A percentile compares a stretch with the other conserved stretches of the same genome.
Evolutionary conservation across 2,888 invertebrate species (phyloP).

Genomic region (Apotomis capreana): DNA sequence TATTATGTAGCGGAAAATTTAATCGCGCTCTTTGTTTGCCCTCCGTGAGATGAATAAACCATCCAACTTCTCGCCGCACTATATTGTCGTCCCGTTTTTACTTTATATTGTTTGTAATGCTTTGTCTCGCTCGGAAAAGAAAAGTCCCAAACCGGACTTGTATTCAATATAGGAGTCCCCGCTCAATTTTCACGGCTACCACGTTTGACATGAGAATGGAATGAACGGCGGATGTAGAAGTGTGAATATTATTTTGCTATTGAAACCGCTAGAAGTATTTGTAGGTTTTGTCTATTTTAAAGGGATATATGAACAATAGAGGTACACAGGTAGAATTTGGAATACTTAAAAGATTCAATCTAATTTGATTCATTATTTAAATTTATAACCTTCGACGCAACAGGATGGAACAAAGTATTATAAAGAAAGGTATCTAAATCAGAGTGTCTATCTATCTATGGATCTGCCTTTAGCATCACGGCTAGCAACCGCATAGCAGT

Average conservation of each 20-base stretch:
- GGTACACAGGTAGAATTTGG: too few species aligned
- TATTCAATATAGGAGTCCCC: slow-evolving; percentile 60
- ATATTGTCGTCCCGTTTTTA: slow-evolving; percentile 52
- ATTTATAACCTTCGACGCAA: too few species aligned
- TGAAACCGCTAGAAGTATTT: not conserved
- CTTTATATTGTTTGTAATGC: slow-evolving; percentile 48
- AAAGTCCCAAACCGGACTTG: slow-evolving; percentile 58
- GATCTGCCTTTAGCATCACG: too few species aligned
- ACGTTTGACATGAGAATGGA: slow-evolving; percentile 60
- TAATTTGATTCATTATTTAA: too few species aligned
- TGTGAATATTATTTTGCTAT: slow-evolving; percentile 13
- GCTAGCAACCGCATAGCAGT: too few species aligned
- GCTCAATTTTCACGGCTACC: slow-evolving; percentile 62
- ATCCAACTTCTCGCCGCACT: slow-evolving; percentile 55
- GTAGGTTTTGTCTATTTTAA: not conserved
- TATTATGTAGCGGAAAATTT: slow-evolving; percentile 78
- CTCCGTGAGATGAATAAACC: slow-evolving; percentile 75
- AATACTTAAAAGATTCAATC: too few species aligned
- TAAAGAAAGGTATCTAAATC: too few species aligned
- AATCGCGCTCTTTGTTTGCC: slow-evolving; percentile 73
- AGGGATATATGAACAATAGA: too few species aligned
- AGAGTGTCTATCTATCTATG: too few species aligned
- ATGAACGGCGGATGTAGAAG: slow-evolving; percentile 43
- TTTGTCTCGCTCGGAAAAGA: slow-evolving; percentile 55
- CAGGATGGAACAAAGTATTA: too few species aligned